Evolutionary conservation across 2,797 vertebrate species (phyloP).

Genomic region (Mycteria americana): DNA sequence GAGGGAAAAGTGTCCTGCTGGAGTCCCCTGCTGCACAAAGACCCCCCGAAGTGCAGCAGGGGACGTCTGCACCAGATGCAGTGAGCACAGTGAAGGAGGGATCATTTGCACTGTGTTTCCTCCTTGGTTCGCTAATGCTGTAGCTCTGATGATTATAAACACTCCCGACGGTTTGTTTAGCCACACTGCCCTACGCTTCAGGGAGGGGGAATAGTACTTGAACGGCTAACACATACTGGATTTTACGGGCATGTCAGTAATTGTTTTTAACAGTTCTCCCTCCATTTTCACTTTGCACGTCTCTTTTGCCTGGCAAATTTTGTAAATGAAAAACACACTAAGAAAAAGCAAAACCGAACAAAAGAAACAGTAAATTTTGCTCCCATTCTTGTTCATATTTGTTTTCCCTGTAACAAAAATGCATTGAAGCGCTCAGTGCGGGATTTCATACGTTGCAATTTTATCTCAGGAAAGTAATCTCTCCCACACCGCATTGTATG

Average conservation of each 20-base stretch:
- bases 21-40: background rate
- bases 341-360: background rate
- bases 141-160: background rate
- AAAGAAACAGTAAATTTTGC: background rate
- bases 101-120: background rate
- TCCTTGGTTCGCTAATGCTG: background rate
- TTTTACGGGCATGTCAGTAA: background rate
- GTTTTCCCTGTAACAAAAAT: constrained; percentile 1
- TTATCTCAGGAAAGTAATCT: background rate
- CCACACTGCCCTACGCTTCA: background rate
- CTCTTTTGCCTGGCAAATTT: background rate
- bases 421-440: background rate
- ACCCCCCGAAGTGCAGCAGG: background rate
- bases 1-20: background rate
- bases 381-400: background rate
- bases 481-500: background rate
- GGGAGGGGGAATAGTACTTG: background rate
- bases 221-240: background rate
- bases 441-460: background rate
- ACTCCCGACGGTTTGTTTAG: background rate
- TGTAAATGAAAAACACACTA: background rate
- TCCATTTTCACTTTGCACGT: background rate
- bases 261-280: background rate
- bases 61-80: background rate
- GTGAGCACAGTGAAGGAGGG: background rate